Conservation (phyloP, 2,797 vertebrate genomes). For the Epinephelus malabaricus region DNA sequence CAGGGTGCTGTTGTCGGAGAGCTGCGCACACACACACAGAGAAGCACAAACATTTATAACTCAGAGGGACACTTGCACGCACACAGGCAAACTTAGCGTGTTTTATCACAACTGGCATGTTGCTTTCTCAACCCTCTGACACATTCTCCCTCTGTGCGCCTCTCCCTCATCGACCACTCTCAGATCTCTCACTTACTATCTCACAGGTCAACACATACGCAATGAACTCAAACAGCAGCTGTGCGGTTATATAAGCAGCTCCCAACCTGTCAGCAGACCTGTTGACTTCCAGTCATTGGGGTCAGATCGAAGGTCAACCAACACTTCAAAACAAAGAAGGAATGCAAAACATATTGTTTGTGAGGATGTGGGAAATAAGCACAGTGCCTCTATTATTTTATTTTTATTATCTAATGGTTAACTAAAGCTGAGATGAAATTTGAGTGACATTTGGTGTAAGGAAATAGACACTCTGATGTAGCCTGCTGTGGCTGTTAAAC, state of each 20-base stretch:
- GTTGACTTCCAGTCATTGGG: conserved; percentile 25
- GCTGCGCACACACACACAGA: conserved; percentile 37
- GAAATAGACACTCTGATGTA: not conserved
- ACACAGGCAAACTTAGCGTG: conserved; percentile 41
- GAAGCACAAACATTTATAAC: conserved; percentile 52
- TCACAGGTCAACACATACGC: conserved; percentile 52
- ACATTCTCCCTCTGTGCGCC: conserved; percentile 12
- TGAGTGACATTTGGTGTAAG: not conserved
- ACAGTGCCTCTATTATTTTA: not conserved
- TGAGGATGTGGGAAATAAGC: not conserved
- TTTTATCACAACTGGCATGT: conserved; percentile 44
- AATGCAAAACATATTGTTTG: conserved; percentile 27
- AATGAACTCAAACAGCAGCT: conserved; percentile 69
- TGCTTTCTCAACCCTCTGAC: conserved; percentile 27
- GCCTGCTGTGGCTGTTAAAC: too few species aligned
- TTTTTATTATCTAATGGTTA: not conserved
- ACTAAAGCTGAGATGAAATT: not conserved
- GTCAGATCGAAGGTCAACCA: conserved; percentile 60
- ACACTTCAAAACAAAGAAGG: conserved; percentile 30
- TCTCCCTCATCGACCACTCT: conserved; percentile 32
- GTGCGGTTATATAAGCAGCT: conserved; percentile 61
- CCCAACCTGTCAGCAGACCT: conserved; percentile 49
- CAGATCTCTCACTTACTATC: conserved; percentile 44
- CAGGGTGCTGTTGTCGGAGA: conserved; percentile 72
- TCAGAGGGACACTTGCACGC: conserved; percentile 61